phyloP scores from a whole-genome alignment of 2,113 vertebrate species.

The Alexandromys fortis region DNA sequence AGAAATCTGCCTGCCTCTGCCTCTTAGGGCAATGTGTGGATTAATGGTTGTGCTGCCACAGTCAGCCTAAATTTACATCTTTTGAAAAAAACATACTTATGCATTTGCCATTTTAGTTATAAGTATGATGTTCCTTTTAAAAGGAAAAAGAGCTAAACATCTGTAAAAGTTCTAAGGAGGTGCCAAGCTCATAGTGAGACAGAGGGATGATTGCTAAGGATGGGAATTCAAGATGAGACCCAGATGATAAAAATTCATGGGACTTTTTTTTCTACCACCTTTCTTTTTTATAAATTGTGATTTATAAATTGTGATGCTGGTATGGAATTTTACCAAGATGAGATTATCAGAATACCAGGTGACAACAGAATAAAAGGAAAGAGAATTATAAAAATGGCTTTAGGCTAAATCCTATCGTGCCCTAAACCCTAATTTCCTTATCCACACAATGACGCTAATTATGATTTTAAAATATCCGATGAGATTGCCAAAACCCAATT shows the following conservation, averaged over 20 bases:
- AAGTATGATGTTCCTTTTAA: neutral
- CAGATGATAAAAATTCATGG: neutral
- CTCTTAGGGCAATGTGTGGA: no score
- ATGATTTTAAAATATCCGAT: neutral
- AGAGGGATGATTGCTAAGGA: neutral
- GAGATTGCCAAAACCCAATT: neutral
- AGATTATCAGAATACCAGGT: neutral
- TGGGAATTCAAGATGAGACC: neutral
- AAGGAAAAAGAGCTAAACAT: neutral
- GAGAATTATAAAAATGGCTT: neutral
- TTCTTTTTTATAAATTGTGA: neutral
- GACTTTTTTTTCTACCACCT: neutral
- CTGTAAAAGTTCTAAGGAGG: neutral
- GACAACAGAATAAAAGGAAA: neutral
- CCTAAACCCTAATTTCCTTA: neutral
- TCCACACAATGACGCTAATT: neutral
- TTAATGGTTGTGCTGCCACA: neutral
- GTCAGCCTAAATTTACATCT: no score
- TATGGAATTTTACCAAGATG: neutral
- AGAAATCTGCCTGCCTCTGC: neutral
- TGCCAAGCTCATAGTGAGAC: neutral
- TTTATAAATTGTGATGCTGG: neutral
- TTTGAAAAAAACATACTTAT: neutral
- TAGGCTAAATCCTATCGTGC: neutral
- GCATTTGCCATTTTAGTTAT: constrained; percentile 4